A percentile compares a stretch with the other conserved stretches of the same genome.
Evolutionary conservation across 1,140 invertebrate genomes (phyloP).

Genomic region (Ceratina japonica): DNA sequence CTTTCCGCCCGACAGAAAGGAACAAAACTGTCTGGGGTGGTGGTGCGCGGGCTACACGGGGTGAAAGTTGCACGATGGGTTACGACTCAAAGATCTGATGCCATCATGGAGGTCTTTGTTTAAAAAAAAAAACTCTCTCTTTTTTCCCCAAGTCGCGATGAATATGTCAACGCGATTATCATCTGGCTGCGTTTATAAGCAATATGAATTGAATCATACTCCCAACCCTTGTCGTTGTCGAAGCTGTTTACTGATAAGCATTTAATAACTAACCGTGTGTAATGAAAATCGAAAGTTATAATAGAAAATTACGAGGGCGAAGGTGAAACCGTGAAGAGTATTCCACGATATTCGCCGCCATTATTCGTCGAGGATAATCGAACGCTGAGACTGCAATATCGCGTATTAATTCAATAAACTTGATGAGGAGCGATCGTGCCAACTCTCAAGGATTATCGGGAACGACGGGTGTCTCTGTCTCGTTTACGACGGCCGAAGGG

Average conservation of each 20-base stretch:
- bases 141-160: no score
- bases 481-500: slow-evolving; percentile 50
- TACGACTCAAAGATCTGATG: slow-evolving; percentile 57
- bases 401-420: slow-evolving; percentile 70
- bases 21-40: slow-evolving; percentile 62
- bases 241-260: no score
- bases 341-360: no score
- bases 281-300: no score
- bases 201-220: no score
- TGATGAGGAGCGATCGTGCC: slow-evolving; percentile 64
- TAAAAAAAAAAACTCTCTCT: background rate
- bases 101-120: slow-evolving; percentile 27
- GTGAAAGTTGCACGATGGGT: slow-evolving; percentile 62
- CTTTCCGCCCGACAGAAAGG: slow-evolving; percentile 61
- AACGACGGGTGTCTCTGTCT: slow-evolving; percentile 47
- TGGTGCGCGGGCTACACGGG: slow-evolving; percentile 42
- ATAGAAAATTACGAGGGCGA: no score
- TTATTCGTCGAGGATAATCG: background rate
- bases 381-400: slow-evolving; percentile 14
- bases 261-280: background rate
- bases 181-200: background rate
- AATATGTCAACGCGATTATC: background rate
- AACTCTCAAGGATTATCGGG: slow-evolving; percentile 66
- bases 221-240: no score
- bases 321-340: no score